Evolutionary conservation across 2,797 vertebrate genomes (phyloP).

Genomic region (Amblyopsis hoosieri): DNA sequence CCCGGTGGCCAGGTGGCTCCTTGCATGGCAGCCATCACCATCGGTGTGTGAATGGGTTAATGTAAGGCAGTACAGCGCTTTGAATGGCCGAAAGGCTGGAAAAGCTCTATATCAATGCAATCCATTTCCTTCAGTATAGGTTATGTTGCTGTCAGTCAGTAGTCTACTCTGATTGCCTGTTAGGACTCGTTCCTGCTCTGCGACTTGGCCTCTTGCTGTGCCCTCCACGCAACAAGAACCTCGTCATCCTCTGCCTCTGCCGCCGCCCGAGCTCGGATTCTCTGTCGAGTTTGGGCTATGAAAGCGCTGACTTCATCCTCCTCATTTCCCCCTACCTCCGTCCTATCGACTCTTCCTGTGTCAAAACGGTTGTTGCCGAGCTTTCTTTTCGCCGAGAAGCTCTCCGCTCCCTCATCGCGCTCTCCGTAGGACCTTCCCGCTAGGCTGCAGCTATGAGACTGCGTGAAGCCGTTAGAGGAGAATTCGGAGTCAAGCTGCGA

Average conservation of each 20-base stretch:
- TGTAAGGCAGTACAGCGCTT: no score
- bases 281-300: conserved; percentile 77
- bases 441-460: conserved; percentile 40
- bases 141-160: neutral
- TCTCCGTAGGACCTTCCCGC: conserved; percentile 34
- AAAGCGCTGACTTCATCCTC: conserved; percentile 80
- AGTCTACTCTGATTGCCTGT: neutral
- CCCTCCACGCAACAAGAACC: conserved; percentile 88
- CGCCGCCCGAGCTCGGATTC: conserved; percentile 77
- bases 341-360: conserved; percentile 58
- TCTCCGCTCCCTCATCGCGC: conserved; percentile 61
- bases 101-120: no score
- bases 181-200: conserved; percentile 71
- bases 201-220: conserved; percentile 81
- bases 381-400: conserved; percentile 78
- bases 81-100: no score
- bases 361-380: conserved; percentile 74
- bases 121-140: no score
- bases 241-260: conserved; percentile 87
- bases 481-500: conserved; percentile 54
- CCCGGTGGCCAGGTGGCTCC: no score
- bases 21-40: no score
- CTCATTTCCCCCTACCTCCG: conserved; percentile 65
- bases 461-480: conserved; percentile 48
- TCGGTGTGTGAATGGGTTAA: no score